Evolutionary conservation across 2,888 invertebrate species (phyloP).

Genomic region (Protodeltote pygarga): DNA sequence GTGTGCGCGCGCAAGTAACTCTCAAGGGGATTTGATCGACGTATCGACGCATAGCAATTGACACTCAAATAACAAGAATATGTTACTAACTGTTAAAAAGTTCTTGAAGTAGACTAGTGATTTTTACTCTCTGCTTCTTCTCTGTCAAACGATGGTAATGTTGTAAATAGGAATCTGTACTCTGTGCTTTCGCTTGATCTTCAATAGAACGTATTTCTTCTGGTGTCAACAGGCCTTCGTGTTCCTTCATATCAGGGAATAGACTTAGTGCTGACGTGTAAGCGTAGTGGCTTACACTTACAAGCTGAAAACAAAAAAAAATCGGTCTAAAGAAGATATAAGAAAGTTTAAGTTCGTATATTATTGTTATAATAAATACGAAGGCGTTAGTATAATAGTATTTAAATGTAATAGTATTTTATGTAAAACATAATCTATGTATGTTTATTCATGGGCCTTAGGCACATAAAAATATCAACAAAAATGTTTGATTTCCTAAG

Average conservation of each 20-base stretch:
- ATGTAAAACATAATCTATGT: no score
- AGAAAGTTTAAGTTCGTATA: no score
- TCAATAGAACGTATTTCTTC: constrained; percentile 69
- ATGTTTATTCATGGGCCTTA: no score
- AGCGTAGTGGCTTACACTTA: constrained; percentile 75
- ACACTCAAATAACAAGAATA: background rate
- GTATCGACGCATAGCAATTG: no score
- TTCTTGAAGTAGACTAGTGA: constrained; percentile 71
- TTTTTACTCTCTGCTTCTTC: constrained; percentile 56
- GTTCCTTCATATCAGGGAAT: constrained; percentile 82
- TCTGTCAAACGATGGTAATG: constrained; percentile 55
- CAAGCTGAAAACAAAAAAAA: constrained; percentile 75
- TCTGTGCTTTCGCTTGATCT: constrained; percentile 62
- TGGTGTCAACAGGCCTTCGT: constrained; percentile 69
- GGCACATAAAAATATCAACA: no score
- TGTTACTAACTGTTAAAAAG: constrained; percentile 66
- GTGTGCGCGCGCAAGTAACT: no score
- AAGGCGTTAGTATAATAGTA: no score
- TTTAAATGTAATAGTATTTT: no score
- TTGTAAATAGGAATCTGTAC: constrained; percentile 60
- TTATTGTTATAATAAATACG: no score
- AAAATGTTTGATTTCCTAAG: no score
- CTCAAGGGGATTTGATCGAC: no score
- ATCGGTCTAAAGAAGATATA: no score
- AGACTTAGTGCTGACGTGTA: constrained; percentile 80